Base-by-base conservation (phyloP, 2,888 invertebrate genomes). In the Eretmocerus hayati region DNA sequence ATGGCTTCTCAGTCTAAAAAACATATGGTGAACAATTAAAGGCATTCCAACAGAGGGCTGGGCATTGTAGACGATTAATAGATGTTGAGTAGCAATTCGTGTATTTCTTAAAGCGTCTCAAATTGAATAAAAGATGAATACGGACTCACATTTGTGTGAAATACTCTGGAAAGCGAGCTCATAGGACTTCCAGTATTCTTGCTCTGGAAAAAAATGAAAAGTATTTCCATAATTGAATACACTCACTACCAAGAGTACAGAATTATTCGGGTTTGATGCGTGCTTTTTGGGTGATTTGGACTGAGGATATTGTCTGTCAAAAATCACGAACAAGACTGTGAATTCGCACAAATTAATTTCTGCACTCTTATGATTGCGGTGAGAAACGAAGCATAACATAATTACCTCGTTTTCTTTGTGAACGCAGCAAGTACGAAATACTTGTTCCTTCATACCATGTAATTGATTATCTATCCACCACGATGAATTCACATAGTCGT, bases 401-500 rank as follows among this genome's bases (percentile, higher is more conserved):
- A 19, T 20, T 62, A 69, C 71, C 60, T 68, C 69, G 37, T 56
- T 55, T 49, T 67, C 64, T 55, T 66, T 67, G 9, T 69, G 60
- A 22, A 67, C 60, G 55, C 72, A 72, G 57, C 72, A 72, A 32
- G 71, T 72, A 33, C 67, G 61, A 26, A 72, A 70, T 33, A 71
- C 72, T 50, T 66, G 64, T 50, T 61, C 60, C 45, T 57, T 63
- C 48, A 47, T 58, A 3, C 67, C 67, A 13, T 64, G 65, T 48
- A 63, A 57, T 49, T 64, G 63, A 35, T 61, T 65, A 43, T 68
- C 66, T 48, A 70, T 69, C 65, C 69, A 69, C 73, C 73, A 75
- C 32, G 64, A 66, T 16, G 73, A 73, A 32, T 67, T 64, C 50
- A 67, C 69, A 55, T 73, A 75, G 59, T 75, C 74, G 9, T 44